Percentiles rank a stretch among this genome's conserved stretches.
Conservation (phyloP, 2,797 vertebrate genomes). For the Phalloptychus januarius region DNA sequence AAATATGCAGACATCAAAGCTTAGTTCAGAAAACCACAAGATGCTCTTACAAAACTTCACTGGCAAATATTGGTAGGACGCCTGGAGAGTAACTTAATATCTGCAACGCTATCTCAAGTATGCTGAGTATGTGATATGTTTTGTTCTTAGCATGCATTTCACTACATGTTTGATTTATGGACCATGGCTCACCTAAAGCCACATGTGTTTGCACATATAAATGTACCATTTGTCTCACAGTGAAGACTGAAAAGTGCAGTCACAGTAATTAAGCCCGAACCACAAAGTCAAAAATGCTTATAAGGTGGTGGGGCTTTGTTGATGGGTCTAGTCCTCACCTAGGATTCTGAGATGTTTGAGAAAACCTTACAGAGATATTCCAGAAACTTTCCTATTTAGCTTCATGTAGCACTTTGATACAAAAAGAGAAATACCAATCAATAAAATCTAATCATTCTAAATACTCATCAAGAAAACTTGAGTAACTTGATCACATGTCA, state of each 20-base stretch:
- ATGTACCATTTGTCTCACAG: not conserved
- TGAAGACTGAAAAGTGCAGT: not conserved
- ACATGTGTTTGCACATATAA: not conserved
- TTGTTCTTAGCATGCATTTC: not conserved
- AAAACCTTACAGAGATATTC: not conserved
- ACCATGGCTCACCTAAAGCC: conserved; percentile 1
- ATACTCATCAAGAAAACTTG: not conserved
- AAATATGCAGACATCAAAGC: conserved; percentile 1
- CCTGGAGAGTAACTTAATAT: conserved; percentile 8
- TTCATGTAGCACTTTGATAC: not conserved
- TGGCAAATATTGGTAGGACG: not conserved
- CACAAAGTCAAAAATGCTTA: conserved; percentile 15
- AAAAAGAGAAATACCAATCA: not conserved
- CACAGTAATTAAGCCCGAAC: not conserved
- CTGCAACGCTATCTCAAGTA: conserved; percentile 8
- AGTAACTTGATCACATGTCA: not conserved
- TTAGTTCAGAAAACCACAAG: not conserved
- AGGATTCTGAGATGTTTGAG: not conserved
- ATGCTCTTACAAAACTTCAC: not conserved
- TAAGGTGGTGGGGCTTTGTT: conserved; percentile 21
- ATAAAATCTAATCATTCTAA: not conserved
- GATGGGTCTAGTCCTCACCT: conserved; percentile 4
- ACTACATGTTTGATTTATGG: conserved; percentile 23
- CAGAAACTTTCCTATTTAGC: fast-evolving
- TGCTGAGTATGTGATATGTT: conserved; percentile 10